phyloP scores from a whole-genome alignment of 2,888 invertebrate species.

The Agonopterix arenella region DNA sequence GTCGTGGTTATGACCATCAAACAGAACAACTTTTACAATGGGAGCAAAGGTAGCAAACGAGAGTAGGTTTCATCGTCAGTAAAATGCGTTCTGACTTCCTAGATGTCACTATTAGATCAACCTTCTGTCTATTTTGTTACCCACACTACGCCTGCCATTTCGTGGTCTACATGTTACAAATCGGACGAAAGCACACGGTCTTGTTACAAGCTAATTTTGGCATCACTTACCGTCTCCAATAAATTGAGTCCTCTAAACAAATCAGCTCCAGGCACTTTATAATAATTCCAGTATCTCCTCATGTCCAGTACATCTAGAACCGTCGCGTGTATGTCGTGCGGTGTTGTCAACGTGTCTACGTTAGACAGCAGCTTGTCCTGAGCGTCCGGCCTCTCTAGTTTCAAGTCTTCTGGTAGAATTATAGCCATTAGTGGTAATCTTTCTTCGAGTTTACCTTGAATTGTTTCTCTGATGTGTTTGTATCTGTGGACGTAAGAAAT shows the following conservation, averaged over 20 bases:
- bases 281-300: slow-evolving; percentile 22
- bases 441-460: slow-evolving; percentile 88
- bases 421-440: too few species aligned
- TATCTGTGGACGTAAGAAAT: slow-evolving; percentile 80
- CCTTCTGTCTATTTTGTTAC: too few species aligned
- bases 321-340: slow-evolving; percentile 91
- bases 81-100: too few species aligned
- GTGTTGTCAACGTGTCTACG: slow-evolving; percentile 82
- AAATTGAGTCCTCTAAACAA: slow-evolving; percentile 77
- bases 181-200: too few species aligned
- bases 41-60: too few species aligned
- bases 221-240: slow-evolving; percentile 73
- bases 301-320: slow-evolving; percentile 16
- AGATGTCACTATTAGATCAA: too few species aligned
- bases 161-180: too few species aligned
- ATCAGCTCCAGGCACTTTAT: slow-evolving; percentile 66
- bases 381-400: slow-evolving; percentile 76
- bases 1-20: too few species aligned
- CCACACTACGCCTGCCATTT: too few species aligned
- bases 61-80: too few species aligned
- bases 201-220: too few species aligned
- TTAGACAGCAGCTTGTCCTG: slow-evolving; percentile 80
- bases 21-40: too few species aligned
- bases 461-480: slow-evolving; percentile 86
- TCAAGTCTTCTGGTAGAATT: slow-evolving; percentile 78